These are phyloP conservation scores for Drosophila funebris DNA, from an alignment of 1,140 invertebrate genomes.

Conservation along the genomic window DNA sequence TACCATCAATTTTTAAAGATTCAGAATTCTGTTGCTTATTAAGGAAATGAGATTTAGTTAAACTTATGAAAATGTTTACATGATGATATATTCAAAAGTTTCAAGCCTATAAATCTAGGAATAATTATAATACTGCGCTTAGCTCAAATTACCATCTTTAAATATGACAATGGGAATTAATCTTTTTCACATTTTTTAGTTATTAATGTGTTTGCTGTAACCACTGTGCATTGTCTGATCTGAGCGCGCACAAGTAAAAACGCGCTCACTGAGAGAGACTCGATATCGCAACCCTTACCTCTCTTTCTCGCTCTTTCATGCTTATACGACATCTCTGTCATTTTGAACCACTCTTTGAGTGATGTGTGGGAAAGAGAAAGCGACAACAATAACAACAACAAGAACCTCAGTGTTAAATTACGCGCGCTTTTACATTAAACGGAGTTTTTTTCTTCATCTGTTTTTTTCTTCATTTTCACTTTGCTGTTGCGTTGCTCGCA, in stretches of 20 bases:
- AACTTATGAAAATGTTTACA: too few species aligned
- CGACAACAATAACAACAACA: slow-evolving; percentile 51
- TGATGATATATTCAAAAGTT: too few species aligned
- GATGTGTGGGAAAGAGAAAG: slow-evolving; percentile 63
- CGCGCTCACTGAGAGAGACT: slow-evolving; percentile 12
- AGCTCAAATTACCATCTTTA: too few species aligned
- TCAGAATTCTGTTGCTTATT: too few species aligned
- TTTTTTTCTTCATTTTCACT: slow-evolving; percentile 47
- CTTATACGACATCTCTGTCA: neutral
- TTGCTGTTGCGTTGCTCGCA: slow-evolving; percentile 17
- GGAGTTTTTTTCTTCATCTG: slow-evolving; percentile 37
- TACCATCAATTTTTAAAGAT: too few species aligned
- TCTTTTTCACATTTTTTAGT: neutral
- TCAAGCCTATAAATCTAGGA: too few species aligned
- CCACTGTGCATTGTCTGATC: slow-evolving; percentile 24
- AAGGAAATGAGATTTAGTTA: too few species aligned
- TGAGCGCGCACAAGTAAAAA: slow-evolving; percentile 11
- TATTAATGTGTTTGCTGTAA: too few species aligned
- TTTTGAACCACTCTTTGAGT: slow-evolving; percentile 21
- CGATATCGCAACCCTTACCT: neutral
- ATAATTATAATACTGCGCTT: too few species aligned
- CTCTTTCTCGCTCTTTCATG: neutral
- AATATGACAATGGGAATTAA: too few species aligned
- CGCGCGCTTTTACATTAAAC: slow-evolving; percentile 73
- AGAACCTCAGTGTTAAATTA: slow-evolving; percentile 71